Evolutionary conservation across 2,797 vertebrate species (phyloP), one percentile per base, ranked within the genome.

Genomic region (Sciurus vulgaris): DNA sequence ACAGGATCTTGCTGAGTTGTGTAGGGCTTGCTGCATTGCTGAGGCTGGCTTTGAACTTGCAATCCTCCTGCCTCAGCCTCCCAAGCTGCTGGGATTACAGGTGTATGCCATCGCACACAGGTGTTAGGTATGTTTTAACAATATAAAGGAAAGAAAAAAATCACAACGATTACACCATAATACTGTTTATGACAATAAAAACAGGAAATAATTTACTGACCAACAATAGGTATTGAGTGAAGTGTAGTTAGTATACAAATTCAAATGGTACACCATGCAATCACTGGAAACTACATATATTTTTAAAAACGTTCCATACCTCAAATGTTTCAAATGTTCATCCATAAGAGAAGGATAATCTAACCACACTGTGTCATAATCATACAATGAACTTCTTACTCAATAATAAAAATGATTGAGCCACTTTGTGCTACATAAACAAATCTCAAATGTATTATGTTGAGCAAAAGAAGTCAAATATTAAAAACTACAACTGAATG

Each of bases 391-490:
- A 38, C 54, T 93, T 87, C 63, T 38, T 59, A 72, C 18, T 93
- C 41, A 33, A n/a, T 35, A 69, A 76, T 82, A 73, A 59, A 83
- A 95, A 70, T 35, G 10, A 61, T 56, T 67, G 47, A 86, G 54
- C 28, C 17, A 20, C 14, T n/a, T 44, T n/a, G 54, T 77, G 41
- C 5, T 41, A 12, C 12, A 83, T 49, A 35, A 83, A 49, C n/a
- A 92, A 74, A 78, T 44, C 33, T 89, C 76, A 69, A 69, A 92
- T 78, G 20, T 9, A 51, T 72, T 74, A 51, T 56, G 61, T 22
- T 89, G 47, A 86, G 33, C 70, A 56, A 95, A 91, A 84, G 49
- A 91, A 84, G 49, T 18, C 38, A 90, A 81, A 67, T 69, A n/a
- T 24, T 26, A 18, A 26, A 49, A 76, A 41, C 73, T 86, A 49